A percentile compares a stretch with the other conserved stretches of the same genome.
These are phyloP conservation scores for Terrapene triunguis DNA, from an alignment of 2,113 vertebrate species.

Conservation along the genomic window DNA sequence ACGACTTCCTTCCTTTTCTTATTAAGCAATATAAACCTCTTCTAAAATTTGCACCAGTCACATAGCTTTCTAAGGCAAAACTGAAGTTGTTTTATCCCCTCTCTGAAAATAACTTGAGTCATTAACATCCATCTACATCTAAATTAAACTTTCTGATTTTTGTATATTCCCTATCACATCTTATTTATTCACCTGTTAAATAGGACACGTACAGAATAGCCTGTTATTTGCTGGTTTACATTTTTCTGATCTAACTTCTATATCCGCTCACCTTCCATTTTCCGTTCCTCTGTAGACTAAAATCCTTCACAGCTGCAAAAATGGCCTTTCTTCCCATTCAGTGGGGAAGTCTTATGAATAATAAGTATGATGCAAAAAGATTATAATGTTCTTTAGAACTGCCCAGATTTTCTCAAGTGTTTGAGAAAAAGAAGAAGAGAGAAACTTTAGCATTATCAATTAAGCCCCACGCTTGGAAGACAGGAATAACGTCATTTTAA, in stretches of 20 bases:
- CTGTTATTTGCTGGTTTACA: conserved; percentile 6
- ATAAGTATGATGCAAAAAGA: background rate
- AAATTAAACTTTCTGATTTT: background rate
- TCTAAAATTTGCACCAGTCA: conserved; percentile 7
- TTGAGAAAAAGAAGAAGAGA: background rate
- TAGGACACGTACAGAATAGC: conserved; percentile 21
- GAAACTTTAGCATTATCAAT: background rate
- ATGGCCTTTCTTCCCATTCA: background rate
- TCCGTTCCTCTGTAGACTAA: background rate
- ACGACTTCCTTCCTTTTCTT: background rate
- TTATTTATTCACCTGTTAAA: conserved; percentile 29
- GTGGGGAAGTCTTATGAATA: conserved; percentile 6
- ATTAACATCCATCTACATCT: background rate
- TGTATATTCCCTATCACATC: background rate
- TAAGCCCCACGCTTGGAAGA: background rate
- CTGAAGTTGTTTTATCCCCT: conserved; percentile 15
- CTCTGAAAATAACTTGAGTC: conserved; percentile 25
- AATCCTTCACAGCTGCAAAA: background rate
- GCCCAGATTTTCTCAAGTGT: conserved; percentile 8
- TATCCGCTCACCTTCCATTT: background rate
- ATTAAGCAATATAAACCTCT: conserved; percentile 18
- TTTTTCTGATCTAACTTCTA: conserved; percentile 45
- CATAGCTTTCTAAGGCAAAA: conserved; percentile 17
- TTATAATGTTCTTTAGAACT: conserved; percentile 14
- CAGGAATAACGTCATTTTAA: background rate